Evolutionary conservation across 2,797 vertebrate species (phyloP).

Genomic region (Phoxinus dragarum): DNA sequence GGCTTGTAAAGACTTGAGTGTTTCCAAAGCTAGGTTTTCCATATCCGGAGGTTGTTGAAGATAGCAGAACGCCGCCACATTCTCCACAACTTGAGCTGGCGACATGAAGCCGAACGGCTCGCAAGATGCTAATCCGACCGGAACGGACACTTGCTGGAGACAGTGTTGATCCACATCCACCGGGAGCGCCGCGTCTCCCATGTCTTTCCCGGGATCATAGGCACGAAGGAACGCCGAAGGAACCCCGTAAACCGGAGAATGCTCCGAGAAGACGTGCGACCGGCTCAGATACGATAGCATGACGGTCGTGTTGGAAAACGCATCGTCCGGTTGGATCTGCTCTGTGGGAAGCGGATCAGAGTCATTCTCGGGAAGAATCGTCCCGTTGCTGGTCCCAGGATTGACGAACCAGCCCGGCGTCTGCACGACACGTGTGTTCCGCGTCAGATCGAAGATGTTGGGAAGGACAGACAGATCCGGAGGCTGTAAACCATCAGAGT

Average conservation of each 20-base stretch:
- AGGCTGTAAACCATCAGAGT: conserved; percentile 76
- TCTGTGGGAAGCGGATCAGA: conserved; percentile 69
- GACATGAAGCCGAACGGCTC: conserved; percentile 65
- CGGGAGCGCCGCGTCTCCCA: conserved; percentile 59
- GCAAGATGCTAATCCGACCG: conserved; percentile 67
- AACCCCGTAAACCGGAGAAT: conserved; percentile 68
- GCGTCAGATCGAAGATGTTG: conserved; percentile 72
- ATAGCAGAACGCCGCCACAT: conserved; percentile 46
- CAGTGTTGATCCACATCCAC: conserved; percentile 67
- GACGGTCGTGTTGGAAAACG: conserved; percentile 83
- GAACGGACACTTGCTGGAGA: conserved; percentile 64
- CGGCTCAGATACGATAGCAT: conserved; percentile 84
- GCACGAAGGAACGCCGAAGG: conserved; percentile 71
- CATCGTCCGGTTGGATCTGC: conserved; percentile 76
- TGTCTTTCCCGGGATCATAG: conserved; percentile 67
- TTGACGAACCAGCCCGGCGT: conserved; percentile 72
- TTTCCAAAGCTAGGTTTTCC: conserved; percentile 47
- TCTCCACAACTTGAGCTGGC: conserved; percentile 65
- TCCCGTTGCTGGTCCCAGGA: conserved; percentile 63
- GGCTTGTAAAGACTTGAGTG: conserved; percentile 44
- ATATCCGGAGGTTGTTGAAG: conserved; percentile 62
- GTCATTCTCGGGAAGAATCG: conserved; percentile 66
- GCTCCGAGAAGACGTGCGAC: conserved; percentile 76
- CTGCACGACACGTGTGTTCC: conserved; percentile 69
- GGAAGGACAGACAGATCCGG: conserved; percentile 76